Percentiles rank a stretch among this genome's conserved stretches.
These are phyloP conservation scores for Myotis brandtii DNA, from an alignment of 2,113 vertebrate species.

Conservation along the genomic window DNA sequence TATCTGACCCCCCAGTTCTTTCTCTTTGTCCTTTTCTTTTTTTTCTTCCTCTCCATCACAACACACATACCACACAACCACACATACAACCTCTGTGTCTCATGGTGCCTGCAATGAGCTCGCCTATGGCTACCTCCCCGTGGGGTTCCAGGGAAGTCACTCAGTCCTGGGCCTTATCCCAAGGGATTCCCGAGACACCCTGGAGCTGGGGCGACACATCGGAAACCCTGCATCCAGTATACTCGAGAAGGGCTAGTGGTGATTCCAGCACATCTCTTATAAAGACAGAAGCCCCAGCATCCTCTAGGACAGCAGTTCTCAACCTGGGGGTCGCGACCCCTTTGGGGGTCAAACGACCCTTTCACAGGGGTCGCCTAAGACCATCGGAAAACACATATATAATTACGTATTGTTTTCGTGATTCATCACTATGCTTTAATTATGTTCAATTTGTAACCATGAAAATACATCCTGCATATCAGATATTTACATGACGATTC, in stretches of 20 bases:
- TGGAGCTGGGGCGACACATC: not conserved
- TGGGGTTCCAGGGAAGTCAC: not conserved
- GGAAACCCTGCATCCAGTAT: not conserved
- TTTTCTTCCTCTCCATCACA: not conserved
- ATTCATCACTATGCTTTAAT: no score
- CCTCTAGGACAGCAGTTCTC: not conserved
- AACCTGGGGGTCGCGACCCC: no score
- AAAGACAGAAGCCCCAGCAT: not conserved
- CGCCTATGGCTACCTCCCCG: rapidly evolving
- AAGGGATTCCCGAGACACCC: not conserved
- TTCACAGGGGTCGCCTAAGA: no score
- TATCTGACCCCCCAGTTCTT: not conserved
- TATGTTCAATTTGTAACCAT: no score
- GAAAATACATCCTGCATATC: no score
- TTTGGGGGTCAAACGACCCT: no score
- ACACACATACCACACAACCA: no score
- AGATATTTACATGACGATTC: no score
- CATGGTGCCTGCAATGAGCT: not conserved
- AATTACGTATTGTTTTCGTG: no score
- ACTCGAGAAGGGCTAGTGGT: not conserved
- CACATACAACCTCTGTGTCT: not conserved
- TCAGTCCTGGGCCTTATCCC: not conserved
- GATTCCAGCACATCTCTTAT: not conserved
- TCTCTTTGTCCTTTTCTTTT: not conserved
- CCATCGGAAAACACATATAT: no score